phyloP scores from a whole-genome alignment of 2,797 vertebrate species.

The Lophius americanus region DNA sequence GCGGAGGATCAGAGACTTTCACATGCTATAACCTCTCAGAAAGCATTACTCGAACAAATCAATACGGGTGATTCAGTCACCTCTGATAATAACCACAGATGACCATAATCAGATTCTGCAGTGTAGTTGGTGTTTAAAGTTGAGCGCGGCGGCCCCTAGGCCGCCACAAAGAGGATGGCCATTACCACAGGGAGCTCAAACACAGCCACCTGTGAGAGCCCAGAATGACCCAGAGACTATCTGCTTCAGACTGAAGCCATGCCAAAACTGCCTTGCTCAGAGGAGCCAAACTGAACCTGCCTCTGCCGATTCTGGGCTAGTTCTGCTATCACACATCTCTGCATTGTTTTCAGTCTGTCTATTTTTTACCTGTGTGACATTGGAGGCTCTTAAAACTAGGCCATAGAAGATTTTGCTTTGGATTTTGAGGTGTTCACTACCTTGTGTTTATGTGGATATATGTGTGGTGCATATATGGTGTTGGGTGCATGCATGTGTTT shows the following conservation, averaged over 20 bases:
- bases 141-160: conserved; percentile 31
- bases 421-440: conserved; percentile 75
- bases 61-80: too few relatives aligned
- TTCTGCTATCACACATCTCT: conserved; percentile 51
- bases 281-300: conserved; percentile 43
- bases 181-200: conserved; percentile 41
- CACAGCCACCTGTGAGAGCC: conserved; percentile 56
- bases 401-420: conserved; percentile 75
- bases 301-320: conserved; percentile 45
- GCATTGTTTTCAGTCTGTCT: conserved; percentile 62
- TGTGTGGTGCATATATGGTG: conserved; percentile 22
- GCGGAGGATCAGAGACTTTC: too few relatives aligned
- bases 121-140: conserved; percentile 22
- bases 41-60: too few relatives aligned
- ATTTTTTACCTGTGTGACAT: conserved; percentile 67
- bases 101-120: neutral
- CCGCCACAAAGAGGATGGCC: conserved; percentile 34
- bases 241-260: conserved; percentile 56
- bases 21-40: too few relatives aligned
- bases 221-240: conserved; percentile 46
- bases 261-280: conserved; percentile 30
- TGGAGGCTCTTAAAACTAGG: conserved; percentile 70
- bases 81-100: conserved; percentile 8
- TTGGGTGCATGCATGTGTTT: conserved; percentile 17
- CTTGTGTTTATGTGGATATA: conserved; percentile 22